Evolutionary conservation across 2,888 invertebrate species (phyloP), one percentile per base, ranked within the genome.

Genomic region (Heteromyza rotundicornis): DNA sequence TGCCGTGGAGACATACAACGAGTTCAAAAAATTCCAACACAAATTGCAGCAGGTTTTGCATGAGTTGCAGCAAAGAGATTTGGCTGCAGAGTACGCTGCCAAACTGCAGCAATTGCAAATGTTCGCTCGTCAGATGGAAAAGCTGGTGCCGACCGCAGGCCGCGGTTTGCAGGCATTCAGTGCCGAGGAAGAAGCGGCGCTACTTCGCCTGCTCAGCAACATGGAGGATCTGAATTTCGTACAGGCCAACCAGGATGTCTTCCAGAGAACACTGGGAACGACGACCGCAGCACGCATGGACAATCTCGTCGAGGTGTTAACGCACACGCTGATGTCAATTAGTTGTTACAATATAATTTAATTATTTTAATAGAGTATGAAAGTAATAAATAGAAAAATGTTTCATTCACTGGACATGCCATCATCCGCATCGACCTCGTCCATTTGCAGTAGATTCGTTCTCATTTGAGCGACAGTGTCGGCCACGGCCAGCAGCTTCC

Each of bases 41-140:
- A 77, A 78, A 20, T 60, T 81, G 0, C 59, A 60, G 1, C 65
- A 65, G 7, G 59, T 76, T 1, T 32, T 68, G 7, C 62, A 64
- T 1, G 72, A 79, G 60, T 55, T 70, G 10, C 49, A 64, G 7
- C 63, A 64, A 0, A 51, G 68, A 2, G 64, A 73, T 19, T 7
- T 59, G 0, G 71, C 75, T 3, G 57, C 65, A 0, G 66, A 68
- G 0, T 78, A 79, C 60, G 32, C 65, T 1, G 61, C 27, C 1
- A 76, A 74, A 52, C 57, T 79, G 1, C 63, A 66, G 0, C 74
- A 73, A 17, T 55, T 82, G 10, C 71, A 70, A 7, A 63, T 60
- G 0, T 82, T 81, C 54, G 70, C 74, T 0, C 76, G 76, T 40
- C 77, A 81, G 49, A 55, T 81, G 50, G 71, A 74, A 20, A 79